Percentiles rank a stretch among this genome's conserved stretches.
These are phyloP conservation scores for Montipora sp. DNA, from an alignment of 64 coral and sea anemone species.

Conservation along the genomic window DNA sequence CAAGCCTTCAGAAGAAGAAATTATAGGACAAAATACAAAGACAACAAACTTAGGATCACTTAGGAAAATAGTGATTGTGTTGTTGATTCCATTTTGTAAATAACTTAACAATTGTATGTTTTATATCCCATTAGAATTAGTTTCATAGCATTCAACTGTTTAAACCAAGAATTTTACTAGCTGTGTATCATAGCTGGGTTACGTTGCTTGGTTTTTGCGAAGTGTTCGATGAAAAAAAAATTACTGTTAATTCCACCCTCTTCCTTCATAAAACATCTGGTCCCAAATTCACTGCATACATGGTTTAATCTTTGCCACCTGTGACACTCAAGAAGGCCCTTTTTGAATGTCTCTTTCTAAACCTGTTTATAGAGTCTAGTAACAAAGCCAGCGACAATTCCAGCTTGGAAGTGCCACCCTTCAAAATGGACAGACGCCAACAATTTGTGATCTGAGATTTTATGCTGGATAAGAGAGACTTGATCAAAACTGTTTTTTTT, in stretches of 20 bases:
- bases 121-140: slow-evolving; percentile 39
- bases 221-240: slow-evolving; percentile 6
- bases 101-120: slow-evolving; percentile 33
- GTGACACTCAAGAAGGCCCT: too few relatives aligned
- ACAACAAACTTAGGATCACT: slow-evolving; percentile 8
- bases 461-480: too few relatives aligned
- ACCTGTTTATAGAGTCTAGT: too few relatives aligned
- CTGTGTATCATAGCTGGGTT: slow-evolving; percentile 56
- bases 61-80: not conserved
- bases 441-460: too few relatives aligned
- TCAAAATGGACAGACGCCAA: too few relatives aligned
- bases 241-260: too few relatives aligned
- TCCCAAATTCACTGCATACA: too few relatives aligned
- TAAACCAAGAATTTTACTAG: not conserved
- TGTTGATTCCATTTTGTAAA: slow-evolving; percentile 40
- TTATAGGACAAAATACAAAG: not conserved
- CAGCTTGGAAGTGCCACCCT: too few relatives aligned
- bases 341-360: too few relatives aligned
- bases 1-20: not conserved
- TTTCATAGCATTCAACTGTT: slow-evolving; percentile 26
- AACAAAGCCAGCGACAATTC: too few relatives aligned
- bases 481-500: too few relatives aligned
- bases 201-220: not conserved
- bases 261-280: not conserved
- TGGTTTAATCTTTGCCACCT: too few relatives aligned